Percentiles rank a stretch among this genome's conserved stretches.
Conservation (phyloP, 2,888 invertebrate genomes). For the Drosophila ochracea region DNA sequence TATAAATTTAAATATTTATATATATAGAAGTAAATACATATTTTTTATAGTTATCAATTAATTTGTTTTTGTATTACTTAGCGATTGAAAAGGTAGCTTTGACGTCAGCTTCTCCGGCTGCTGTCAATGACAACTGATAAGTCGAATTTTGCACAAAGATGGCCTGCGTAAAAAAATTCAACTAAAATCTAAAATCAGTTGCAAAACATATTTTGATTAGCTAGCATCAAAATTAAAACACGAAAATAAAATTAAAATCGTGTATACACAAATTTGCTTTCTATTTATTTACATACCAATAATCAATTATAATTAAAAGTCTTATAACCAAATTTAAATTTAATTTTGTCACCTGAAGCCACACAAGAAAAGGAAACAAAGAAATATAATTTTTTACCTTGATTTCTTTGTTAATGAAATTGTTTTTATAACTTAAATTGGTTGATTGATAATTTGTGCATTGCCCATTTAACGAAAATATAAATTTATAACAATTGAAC, state of each 20-base stretch:
- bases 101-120: slow-evolving; percentile 43
- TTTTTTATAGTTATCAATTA: slow-evolving; percentile 31
- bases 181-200: slow-evolving; percentile 27
- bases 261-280: neutral
- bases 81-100: slow-evolving; percentile 33
- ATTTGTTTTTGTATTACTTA: slow-evolving; percentile 39
- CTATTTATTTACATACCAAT: neutral
- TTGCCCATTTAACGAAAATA: too few relatives aligned
- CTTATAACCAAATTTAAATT: neutral
- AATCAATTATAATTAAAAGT: neutral
- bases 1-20: neutral
- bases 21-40: neutral
- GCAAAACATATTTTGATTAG: slow-evolving; percentile 13
- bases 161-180: neutral
- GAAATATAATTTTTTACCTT: neutral
- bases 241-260: slow-evolving; percentile 10
- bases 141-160: slow-evolving; percentile 9
- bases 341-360: neutral
- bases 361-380: neutral
- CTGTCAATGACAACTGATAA: slow-evolving; percentile 48
- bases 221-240: neutral
- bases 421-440: slow-evolving; percentile 33
- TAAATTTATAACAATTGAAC: too few relatives aligned
- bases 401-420: slow-evolving; percentile 10
- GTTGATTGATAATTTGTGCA: slow-evolving; percentile 53